phyloP scores from a whole-genome alignment of 2,113 vertebrate species.

The Oxygymnocypris stewartii region DNA sequence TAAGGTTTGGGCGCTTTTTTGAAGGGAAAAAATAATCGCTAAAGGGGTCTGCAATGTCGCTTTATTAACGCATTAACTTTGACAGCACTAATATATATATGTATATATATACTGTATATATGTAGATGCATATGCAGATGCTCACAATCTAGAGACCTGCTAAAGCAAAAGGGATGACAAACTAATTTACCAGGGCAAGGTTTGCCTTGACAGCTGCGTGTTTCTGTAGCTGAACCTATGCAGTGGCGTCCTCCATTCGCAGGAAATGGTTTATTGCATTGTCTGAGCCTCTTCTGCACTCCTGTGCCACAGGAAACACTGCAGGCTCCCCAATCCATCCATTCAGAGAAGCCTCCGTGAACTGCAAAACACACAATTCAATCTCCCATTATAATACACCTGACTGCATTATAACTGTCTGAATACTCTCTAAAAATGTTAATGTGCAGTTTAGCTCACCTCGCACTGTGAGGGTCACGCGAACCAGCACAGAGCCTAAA shows the following conservation, averaged over 20 bases:
- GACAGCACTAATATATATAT: too few relatives aligned
- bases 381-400: background rate
- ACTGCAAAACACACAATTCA: slow-evolving; percentile 71
- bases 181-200: slow-evolving; percentile 84
- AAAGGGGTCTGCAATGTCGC: too few relatives aligned
- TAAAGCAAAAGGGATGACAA: background rate
- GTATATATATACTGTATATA: too few relatives aligned
- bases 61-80: too few relatives aligned
- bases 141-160: background rate
- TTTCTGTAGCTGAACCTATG: slow-evolving; percentile 74
- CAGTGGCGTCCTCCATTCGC: slow-evolving; percentile 89
- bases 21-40: too few relatives aligned
- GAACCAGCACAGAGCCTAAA: slow-evolving; percentile 84
- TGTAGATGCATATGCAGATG: background rate
- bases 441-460: slow-evolving; percentile 71
- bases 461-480: slow-evolving; percentile 81
- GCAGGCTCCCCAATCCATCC: slow-evolving; percentile 88
- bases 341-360: slow-evolving; percentile 88
- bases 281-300: slow-evolving; percentile 82
- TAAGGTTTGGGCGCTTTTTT: too few relatives aligned
- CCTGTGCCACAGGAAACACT: slow-evolving; percentile 88
- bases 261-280: slow-evolving; percentile 85
- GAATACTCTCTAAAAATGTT: background rate
- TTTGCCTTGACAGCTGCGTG: slow-evolving; percentile 79
- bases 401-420: background rate